phyloP scores from a whole-genome alignment of 2,888 invertebrate species.

The Anaspis maculata region DNA sequence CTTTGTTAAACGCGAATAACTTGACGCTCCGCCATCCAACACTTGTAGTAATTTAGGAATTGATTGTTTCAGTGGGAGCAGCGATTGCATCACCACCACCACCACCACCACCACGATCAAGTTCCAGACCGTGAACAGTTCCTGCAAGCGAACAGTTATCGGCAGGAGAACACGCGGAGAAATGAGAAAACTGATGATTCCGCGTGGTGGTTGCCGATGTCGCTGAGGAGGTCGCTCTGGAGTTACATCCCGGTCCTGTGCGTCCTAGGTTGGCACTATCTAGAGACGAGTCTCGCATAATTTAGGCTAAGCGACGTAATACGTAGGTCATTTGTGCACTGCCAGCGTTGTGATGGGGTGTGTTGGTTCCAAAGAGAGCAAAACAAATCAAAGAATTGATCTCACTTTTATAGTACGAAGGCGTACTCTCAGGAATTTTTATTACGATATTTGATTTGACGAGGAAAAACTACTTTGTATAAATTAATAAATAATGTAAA shows the following conservation, averaged over 20 bases:
- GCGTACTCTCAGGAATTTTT: constrained; percentile 42
- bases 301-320: constrained; percentile 30
- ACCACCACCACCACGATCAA: too few species aligned
- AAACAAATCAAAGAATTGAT: constrained; percentile 42
- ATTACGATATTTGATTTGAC: constrained; percentile 25
- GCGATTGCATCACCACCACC: too few species aligned
- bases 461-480: constrained; percentile 20
- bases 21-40: too few species aligned
- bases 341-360: constrained; percentile 20
- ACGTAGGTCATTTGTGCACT: constrained; percentile 29
- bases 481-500: constrained; percentile 26
- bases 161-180: too few species aligned
- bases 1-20: too few species aligned
- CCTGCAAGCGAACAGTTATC: too few species aligned
- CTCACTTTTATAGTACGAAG: constrained; percentile 37
- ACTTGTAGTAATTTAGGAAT: too few species aligned
- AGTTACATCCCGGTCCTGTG: constrained; percentile 50
- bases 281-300: constrained; percentile 47
- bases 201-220: too few species aligned
- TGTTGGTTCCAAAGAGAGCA: constrained; percentile 41
- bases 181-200: too few species aligned
- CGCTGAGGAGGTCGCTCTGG: constrained; percentile 30
- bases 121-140: too few species aligned
- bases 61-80: too few species aligned
- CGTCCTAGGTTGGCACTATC: constrained; percentile 55